These are phyloP conservation scores for Hippocampus guttulatus DNA, from an alignment of 2,113 vertebrate species.

Conservation along the genomic window DNA sequence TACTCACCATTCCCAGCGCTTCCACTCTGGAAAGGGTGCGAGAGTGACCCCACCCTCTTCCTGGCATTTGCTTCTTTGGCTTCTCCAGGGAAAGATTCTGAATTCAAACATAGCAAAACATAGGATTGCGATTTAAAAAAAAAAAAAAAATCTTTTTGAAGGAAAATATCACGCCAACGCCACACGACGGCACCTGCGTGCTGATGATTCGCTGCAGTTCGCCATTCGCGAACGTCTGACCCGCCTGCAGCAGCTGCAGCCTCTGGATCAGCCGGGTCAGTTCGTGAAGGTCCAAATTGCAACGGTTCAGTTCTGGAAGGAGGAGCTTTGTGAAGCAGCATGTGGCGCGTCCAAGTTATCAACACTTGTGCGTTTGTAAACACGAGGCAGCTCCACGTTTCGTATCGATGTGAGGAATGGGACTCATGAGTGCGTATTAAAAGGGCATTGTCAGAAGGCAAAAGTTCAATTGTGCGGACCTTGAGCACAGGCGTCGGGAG, in stretches of 20 bases:
- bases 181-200: constrained; percentile 58
- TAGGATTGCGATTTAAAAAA: no score
- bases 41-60: constrained; percentile 82
- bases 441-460: no score
- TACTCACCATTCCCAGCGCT: constrained; percentile 78
- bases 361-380: neutral
- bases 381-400: no score
- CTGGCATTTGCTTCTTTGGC: constrained; percentile 78
- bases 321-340: neutral
- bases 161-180: neutral
- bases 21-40: constrained; percentile 85
- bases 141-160: neutral
- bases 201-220: constrained; percentile 71
- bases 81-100: constrained; percentile 77
- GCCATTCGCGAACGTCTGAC: constrained; percentile 74
- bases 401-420: no score
- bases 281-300: constrained; percentile 82
- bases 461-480: constrained; percentile 54
- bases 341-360: neutral
- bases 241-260: constrained; percentile 76
- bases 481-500: constrained; percentile 78
- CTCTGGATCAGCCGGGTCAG: constrained; percentile 78
- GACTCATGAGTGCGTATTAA: no score
- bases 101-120: neutral
- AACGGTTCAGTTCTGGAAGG: constrained; percentile 77